These are phyloP conservation scores for Acanthosoma haemorrhoidale DNA, from an alignment of 2,888 invertebrate species.

Conservation along the genomic window DNA sequence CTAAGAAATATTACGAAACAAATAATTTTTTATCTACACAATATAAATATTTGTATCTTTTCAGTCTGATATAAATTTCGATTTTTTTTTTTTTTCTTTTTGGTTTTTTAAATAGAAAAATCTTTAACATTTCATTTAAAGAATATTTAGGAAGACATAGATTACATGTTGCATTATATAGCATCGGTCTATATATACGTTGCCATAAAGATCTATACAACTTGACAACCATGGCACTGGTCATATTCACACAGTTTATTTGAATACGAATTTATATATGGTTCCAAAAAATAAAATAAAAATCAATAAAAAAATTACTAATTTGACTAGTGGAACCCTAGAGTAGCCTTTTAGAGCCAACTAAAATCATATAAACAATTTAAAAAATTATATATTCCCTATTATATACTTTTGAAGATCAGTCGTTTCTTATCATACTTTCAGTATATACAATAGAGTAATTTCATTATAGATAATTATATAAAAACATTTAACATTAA, in stretches of 20 bases:
- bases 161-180: background rate
- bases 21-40: background rate
- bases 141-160: constrained; percentile 24
- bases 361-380: background rate
- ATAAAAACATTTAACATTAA: background rate
- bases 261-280: background rate
- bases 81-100: background rate
- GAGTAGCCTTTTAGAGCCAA: background rate
- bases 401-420: background rate
- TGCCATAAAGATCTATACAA: constrained; percentile 6
- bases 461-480: background rate
- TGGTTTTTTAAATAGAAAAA: background rate
- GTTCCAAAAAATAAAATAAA: background rate
- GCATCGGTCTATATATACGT: background rate
- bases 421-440: constrained; percentile 1
- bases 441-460: background rate
- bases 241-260: background rate
- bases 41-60: constrained; percentile 3
- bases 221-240: background rate
- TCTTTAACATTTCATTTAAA: background rate
- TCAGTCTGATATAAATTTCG: constrained; percentile 22
- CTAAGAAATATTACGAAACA: background rate
- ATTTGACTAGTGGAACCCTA: background rate
- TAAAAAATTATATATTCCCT: background rate
- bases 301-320: background rate